Conservation (phyloP, 2,888 invertebrate genomes). For the Rotaria sp. region DNA sequence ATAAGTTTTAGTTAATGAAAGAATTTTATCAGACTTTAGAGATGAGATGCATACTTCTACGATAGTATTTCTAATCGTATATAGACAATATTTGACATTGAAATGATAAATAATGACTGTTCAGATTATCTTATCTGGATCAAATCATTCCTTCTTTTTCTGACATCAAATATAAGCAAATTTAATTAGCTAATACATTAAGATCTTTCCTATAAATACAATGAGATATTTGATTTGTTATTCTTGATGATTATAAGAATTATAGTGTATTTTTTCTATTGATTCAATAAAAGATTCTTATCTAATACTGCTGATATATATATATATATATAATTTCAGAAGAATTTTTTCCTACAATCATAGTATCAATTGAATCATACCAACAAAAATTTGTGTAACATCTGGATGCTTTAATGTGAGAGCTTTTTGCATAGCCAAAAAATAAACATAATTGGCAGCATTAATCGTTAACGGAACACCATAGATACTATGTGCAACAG, state of each 20-base stretch:
- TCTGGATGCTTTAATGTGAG: slow-evolving; percentile 73
- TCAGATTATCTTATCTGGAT: background rate
- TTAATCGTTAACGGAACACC: slow-evolving; percentile 90
- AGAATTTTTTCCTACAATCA: too few relatives aligned
- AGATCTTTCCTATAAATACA: background rate
- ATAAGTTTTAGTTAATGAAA: too few relatives aligned
- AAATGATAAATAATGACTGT: background rate
- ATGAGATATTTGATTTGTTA: background rate
- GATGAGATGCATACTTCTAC: too few relatives aligned
- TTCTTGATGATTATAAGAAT: background rate
- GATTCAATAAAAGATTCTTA: background rate
- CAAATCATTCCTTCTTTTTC: background rate
- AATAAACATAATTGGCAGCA: slow-evolving; percentile 86
- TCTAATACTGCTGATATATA: background rate
- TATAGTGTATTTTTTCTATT: too few relatives aligned
- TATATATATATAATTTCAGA: too few relatives aligned
- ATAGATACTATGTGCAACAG: slow-evolving; percentile 90
- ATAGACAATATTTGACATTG: background rate
- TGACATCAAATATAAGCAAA: background rate
- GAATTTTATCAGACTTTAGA: too few relatives aligned
- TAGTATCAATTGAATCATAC: slow-evolving; percentile 43
- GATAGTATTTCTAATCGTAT: background rate
- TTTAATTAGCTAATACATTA: background rate
- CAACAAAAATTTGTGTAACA: slow-evolving; percentile 61
- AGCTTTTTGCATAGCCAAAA: slow-evolving; percentile 78